These are phyloP conservation scores for Spodoptera picta DNA, from an alignment of 2,888 invertebrate species.

Conservation along the genomic window DNA sequence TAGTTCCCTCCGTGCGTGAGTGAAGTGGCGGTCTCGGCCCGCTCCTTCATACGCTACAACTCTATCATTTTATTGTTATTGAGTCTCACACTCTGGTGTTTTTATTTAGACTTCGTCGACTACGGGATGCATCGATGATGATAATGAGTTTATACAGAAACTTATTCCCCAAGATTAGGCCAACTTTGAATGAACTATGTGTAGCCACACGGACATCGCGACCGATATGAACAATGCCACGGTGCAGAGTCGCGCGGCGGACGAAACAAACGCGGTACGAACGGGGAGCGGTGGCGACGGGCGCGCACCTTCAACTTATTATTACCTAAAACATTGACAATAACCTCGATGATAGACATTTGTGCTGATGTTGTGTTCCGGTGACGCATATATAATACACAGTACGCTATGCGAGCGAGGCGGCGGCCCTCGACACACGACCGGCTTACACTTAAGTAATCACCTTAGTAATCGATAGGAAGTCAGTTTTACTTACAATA, in stretches of 20 bases:
- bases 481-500: constrained; percentile 86
- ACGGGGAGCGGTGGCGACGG: constrained; percentile 44
- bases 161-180: constrained; percentile 72
- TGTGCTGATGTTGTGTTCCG: constrained; percentile 68
- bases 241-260: constrained; percentile 24
- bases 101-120: constrained; percentile 57
- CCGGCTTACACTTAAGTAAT: constrained; percentile 71
- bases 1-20: constrained; percentile 32
- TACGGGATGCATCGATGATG: constrained; percentile 55
- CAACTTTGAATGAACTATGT: constrained; percentile 63
- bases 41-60: constrained; percentile 44
- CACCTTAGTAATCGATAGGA: constrained; percentile 86
- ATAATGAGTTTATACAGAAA: constrained; percentile 58
- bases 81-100: constrained; percentile 66
- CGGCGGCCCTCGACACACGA: constrained; percentile 52
- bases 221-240: constrained; percentile 9
- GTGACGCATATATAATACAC: constrained; percentile 58
- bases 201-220: constrained; percentile 36
- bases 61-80: constrained; percentile 67
- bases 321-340: constrained; percentile 79
- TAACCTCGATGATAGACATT: constrained; percentile 76
- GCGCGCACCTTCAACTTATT: constrained; percentile 74
- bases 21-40: constrained; percentile 21
- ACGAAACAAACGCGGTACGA: constrained; percentile 36
- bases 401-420: constrained; percentile 53